A percentile compares a stretch with the other conserved stretches of the same genome.
Evolutionary conservation across 2,797 vertebrate genomes (phyloP).

Genomic region (Cyprinella venusta): DNA sequence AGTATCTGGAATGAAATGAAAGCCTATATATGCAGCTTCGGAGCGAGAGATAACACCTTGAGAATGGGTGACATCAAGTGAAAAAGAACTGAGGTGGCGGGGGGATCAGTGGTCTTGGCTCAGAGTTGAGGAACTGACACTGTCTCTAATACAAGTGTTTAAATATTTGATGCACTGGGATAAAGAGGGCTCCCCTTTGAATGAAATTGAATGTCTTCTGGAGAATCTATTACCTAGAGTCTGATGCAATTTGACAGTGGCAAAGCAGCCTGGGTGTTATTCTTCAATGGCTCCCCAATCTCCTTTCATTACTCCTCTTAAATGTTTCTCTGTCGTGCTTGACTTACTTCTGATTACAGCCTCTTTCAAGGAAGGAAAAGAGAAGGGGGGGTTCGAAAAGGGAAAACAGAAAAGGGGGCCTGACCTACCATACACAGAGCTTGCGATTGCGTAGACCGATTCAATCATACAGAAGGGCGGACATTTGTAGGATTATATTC

Average conservation of each 20-base stretch:
- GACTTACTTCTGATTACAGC: conserved; percentile 90
- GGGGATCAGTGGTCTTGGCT: conserved; percentile 74
- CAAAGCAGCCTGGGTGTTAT: conserved; percentile 87
- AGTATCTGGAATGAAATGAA: conserved; percentile 78
- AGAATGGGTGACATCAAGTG: conserved; percentile 60
- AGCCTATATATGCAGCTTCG: conserved; percentile 59
- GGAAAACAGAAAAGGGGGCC: conserved; percentile 2
- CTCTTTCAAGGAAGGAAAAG: conserved; percentile 63
- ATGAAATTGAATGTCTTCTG: conserved; percentile 91
- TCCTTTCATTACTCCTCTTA: conserved; percentile 89
- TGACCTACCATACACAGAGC: conserved; percentile 38
- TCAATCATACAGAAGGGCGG: conserved; percentile 37
- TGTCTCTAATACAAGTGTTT: conserved; percentile 88
- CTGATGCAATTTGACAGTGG: conserved; percentile 89
- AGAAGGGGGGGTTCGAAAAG: not conserved
- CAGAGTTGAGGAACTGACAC: conserved; percentile 63
- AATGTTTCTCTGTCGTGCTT: conserved; percentile 92
- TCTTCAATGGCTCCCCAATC: conserved; percentile 91
- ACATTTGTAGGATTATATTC: conserved; percentile 43
- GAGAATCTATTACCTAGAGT: conserved; percentile 93
- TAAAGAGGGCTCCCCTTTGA: conserved; percentile 91
- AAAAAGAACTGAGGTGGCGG: conserved; percentile 45
- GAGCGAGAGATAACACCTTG: conserved; percentile 42
- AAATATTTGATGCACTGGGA: conserved; percentile 92
- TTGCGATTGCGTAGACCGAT: conserved; percentile 29